Percentiles rank a stretch among this genome's conserved stretches.
Conservation (phyloP, 2,113 vertebrate species). For the Synchiropus splendidus region DNA sequence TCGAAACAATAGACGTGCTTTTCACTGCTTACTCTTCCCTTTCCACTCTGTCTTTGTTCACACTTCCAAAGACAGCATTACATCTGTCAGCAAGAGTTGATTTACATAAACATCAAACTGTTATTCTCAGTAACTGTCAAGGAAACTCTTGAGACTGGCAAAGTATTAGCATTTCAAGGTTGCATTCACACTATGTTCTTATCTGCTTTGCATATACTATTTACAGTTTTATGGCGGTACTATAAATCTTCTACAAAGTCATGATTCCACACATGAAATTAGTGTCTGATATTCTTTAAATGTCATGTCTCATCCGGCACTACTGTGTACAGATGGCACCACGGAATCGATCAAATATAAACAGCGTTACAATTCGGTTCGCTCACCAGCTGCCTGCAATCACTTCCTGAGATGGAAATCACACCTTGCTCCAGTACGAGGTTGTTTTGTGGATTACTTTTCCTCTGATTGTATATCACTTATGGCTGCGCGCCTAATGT, state of each 20-base stretch:
- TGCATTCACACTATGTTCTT: conserved; percentile 51
- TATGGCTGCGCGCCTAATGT: conserved; percentile 19
- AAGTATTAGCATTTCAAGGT: conserved; percentile 66
- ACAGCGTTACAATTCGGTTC: conserved; percentile 47
- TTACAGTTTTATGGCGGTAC: conserved; percentile 11
- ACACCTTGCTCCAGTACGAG: conserved; percentile 41
- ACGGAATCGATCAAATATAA: conserved; percentile 28
- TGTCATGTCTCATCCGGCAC: neutral
- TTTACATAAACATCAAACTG: conserved; percentile 68
- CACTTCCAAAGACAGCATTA: conserved; percentile 56
- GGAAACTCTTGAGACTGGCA: conserved; percentile 52
- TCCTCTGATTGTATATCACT: conserved; percentile 53
- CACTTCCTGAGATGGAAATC: conserved; percentile 61
- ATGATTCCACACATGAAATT: conserved; percentile 3
- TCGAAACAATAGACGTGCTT: conserved; percentile 56
- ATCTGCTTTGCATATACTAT: conserved; percentile 55
- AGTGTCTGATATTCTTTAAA: neutral
- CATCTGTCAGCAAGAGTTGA: conserved; percentile 61
- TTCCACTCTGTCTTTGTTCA: conserved; percentile 51
- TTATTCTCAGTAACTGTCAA: conserved; percentile 54
- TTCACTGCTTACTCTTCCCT: conserved; percentile 42
- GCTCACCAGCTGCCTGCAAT: conserved; percentile 46
- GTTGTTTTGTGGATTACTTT: conserved; percentile 52
- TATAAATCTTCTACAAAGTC: conserved; percentile 12
- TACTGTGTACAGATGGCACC: conserved; percentile 13